Percentiles rank a stretch among this genome's conserved stretches.
Conservation (phyloP, 1,140 invertebrate species). For the Aphelenchoides besseyi region DNA sequence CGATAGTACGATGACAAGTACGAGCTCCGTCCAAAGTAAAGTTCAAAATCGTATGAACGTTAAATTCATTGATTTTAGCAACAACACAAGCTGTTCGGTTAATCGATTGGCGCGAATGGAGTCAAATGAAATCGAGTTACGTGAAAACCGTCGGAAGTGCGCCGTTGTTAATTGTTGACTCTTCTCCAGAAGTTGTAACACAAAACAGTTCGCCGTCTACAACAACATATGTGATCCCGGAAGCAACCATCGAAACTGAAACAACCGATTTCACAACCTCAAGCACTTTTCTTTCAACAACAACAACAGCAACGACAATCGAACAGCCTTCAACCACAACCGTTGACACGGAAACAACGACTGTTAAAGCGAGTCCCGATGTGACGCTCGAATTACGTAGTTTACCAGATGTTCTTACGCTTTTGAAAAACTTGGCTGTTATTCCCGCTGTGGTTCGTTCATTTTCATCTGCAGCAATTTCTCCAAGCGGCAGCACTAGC, state of each 20-base stretch:
- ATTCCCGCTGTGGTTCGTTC: slow-evolving; percentile 26
- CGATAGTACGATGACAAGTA: not conserved
- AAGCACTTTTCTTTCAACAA: not conserved
- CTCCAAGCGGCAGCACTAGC: not conserved
- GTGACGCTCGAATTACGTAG: slow-evolving; percentile 22
- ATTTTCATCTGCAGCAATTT: not conserved
- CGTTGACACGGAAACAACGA: not conserved
- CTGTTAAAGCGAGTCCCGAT: not conserved
- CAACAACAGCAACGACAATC: slow-evolving; percentile 9
- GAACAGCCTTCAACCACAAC: slow-evolving; percentile 8
- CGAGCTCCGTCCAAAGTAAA: too few species aligned
- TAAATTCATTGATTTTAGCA: not conserved
- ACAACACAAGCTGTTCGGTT: slow-evolving; percentile 6
- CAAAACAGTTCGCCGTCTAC: not conserved
- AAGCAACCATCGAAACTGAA: slow-evolving; percentile 17
- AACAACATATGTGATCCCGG: slow-evolving; percentile 2
- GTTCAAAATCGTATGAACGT: not conserved
- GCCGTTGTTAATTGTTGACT: slow-evolving; percentile 22
- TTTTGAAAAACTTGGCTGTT: slow-evolving; percentile 26
- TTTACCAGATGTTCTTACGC: slow-evolving; percentile 17
- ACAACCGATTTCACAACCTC: slow-evolving; percentile 6
- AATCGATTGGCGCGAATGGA: slow-evolving; percentile 29
- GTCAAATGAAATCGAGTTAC: slow-evolving; percentile 15
- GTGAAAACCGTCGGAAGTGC: not conserved
- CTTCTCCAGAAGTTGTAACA: not conserved